Base-by-base conservation (phyloP, 2,797 vertebrate genomes). In the Propithecus deckenii region DNA sequence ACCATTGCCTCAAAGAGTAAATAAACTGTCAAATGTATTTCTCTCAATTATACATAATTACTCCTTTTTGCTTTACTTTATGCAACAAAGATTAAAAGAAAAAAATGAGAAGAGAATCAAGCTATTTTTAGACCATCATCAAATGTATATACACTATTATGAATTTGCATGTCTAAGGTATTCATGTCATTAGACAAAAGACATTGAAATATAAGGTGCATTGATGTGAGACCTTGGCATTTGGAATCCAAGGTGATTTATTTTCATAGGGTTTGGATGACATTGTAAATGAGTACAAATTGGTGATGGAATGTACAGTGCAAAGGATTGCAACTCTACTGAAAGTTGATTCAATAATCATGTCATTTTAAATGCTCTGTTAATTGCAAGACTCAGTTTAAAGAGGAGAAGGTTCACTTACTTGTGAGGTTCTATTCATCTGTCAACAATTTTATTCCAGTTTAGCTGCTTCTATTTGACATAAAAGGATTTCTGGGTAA, bases 131-230 rank as follows among this genome's bases (percentile, higher is more conserved):
- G 32, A 30, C 5, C 11, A 81, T 71, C 41, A 96, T 13, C 76
- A 67, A 89, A 95, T 84, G 35, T 78, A 84, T 61, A 93, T 52
- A 80, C 43, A 72, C 28, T 59, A 59, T n/a, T 67, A 75, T 20
- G 95, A 69, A 91, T 96, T 67, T 97, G 74, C 79, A 85, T 85
- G 83, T 95, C 79, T 95, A 89, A 94, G 22, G 86, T 41, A 94
- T 91, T 83, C 63, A 84, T 76, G 65, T 91, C 85, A 89, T 96
- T 87, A 94, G 94, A 95, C 63, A 79, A 67, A 95, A 95, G 89
- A 5, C 71, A 85, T 20, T 96, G 79, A 95, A 92, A 96, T 80
- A 75, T 59, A 95, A 89, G 61, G n/a, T 9, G 41, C 48, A 43
- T 18, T 86, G 80, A 48, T 43, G 25, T 87, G 86, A 86, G 59